A percentile compares a stretch with the other conserved stretches of the same genome.
phyloP scores from a whole-genome alignment of 2,888 invertebrate genomes.

The Cosmopolites sordidus region DNA sequence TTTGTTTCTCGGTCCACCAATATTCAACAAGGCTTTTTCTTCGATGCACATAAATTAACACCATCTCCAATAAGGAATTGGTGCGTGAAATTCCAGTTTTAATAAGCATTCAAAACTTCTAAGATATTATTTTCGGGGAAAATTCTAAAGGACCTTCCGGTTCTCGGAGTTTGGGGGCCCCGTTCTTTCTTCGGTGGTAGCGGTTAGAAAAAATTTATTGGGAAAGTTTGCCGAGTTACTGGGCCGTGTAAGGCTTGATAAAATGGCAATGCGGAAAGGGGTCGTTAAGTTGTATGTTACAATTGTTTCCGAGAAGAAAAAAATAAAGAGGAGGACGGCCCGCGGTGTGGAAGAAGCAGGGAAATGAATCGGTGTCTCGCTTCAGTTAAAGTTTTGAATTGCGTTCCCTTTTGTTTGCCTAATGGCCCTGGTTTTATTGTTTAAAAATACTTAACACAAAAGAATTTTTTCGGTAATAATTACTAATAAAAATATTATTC shows the following conservation, averaged over 20 bases:
- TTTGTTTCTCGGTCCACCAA: too few species aligned
- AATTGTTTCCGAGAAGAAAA: slow-evolving; percentile 7
- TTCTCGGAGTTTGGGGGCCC: too few species aligned
- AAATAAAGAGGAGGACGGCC: too few species aligned
- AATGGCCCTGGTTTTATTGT: too few species aligned
- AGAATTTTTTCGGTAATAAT: too few species aligned
- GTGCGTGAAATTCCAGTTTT: slow-evolving; percentile 20
- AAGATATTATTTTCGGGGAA: slow-evolving; percentile 17
- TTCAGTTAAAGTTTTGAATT: too few species aligned
- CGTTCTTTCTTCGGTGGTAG: slow-evolving; percentile 18
- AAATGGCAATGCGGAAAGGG: slow-evolving; percentile 23
- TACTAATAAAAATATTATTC: too few species aligned
- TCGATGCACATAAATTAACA: slow-evolving; percentile 6
- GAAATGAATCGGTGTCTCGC: too few species aligned
- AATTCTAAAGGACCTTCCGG: slow-evolving; percentile 16
- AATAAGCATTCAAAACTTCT: slow-evolving; percentile 20
- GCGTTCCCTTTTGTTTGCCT: too few species aligned
- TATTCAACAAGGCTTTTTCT: too few species aligned
- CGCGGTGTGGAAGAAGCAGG: too few species aligned
- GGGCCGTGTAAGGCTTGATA: slow-evolving; percentile 25
- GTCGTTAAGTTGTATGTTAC: slow-evolving; percentile 21
- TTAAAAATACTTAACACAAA: too few species aligned
- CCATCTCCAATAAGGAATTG: slow-evolving; percentile 19
- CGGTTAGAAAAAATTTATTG: slow-evolving; percentile 24
- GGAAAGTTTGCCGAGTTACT: slow-evolving; percentile 22